Evolutionary conservation across 1,140 invertebrate genomes (phyloP).

Genomic region (Tetramorium alpestre): DNA sequence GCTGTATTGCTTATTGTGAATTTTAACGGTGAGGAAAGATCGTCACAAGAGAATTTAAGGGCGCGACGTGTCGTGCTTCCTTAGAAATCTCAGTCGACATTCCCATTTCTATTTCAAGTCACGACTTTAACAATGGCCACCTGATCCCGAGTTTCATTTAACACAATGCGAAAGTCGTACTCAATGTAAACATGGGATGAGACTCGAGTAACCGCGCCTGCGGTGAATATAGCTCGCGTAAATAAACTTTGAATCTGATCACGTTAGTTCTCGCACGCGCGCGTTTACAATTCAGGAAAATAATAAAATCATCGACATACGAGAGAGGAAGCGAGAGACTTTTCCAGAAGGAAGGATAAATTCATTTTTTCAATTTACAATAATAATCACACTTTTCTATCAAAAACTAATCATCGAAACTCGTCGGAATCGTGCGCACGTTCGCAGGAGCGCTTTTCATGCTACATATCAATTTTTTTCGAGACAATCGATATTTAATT

Average conservation of each 20-base stretch:
- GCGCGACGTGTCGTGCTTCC: too few species aligned
- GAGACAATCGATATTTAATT: background rate
- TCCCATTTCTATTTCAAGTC: background rate
- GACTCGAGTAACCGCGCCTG: background rate
- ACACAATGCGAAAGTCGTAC: conserved; percentile 24
- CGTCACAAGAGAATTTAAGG: background rate
- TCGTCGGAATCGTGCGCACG: background rate
- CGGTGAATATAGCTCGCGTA: background rate
- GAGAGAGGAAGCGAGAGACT: background rate
- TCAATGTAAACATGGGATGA: conserved; percentile 11
- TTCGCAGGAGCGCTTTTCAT: background rate
- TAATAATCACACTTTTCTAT: background rate
- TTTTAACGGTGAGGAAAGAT: background rate
- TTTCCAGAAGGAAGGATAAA: background rate
- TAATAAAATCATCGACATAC: background rate
- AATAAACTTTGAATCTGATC: conserved; percentile 11
- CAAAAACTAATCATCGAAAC: background rate
- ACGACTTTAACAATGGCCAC: background rate
- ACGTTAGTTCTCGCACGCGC: background rate
- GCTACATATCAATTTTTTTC: background rate
- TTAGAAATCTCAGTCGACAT: background rate
- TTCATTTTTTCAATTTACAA: background rate
- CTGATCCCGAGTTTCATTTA: background rate
- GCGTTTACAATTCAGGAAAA: background rate
- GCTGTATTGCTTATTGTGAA: background rate